Conservation (phyloP, 2,113 vertebrate genomes). For the rat (Rattus norvegicus) region DNA sequence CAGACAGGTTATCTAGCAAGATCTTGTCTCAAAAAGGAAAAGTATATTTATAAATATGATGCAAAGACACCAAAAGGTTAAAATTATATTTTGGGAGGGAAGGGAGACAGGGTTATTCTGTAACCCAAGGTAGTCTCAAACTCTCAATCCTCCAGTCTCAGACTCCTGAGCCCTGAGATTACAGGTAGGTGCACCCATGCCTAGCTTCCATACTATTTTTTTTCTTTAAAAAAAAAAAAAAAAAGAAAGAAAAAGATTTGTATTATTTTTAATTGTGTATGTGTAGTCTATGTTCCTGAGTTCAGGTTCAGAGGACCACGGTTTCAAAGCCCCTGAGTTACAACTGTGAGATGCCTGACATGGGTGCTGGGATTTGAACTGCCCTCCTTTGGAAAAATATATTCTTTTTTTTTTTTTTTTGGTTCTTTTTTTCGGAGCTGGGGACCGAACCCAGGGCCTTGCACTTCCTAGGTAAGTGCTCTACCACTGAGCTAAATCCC, state of each 20-base stretch:
- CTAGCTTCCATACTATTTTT: background rate
- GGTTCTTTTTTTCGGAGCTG: no score
- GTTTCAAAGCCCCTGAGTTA: background rate
- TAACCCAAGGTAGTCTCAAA: background rate
- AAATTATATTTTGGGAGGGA: background rate
- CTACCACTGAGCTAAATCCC: no score
- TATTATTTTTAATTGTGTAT: background rate
- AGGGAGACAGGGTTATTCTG: background rate
- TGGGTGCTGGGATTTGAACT: background rate
- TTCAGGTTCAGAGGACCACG: background rate
- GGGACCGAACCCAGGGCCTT: no score
- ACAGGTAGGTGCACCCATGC: background rate
- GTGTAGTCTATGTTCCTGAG: background rate
- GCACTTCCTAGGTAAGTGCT: no score
- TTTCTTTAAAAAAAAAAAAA: background rate
- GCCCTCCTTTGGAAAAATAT: background rate
- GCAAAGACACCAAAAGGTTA: constrained; percentile 26
- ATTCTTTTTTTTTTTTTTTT: no score
- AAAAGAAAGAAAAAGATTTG: background rate
- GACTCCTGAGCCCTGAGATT: background rate
- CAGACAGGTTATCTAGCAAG: background rate
- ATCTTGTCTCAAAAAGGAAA: background rate
- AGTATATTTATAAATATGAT: background rate
- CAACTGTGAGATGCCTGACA: background rate
- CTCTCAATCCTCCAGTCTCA: background rate